A percentile compares a stretch with the other conserved stretches of the same genome.
These are phyloP conservation scores for Dilophus febrilis DNA, from an alignment of 2,888 invertebrate genomes.

Conservation along the genomic window DNA sequence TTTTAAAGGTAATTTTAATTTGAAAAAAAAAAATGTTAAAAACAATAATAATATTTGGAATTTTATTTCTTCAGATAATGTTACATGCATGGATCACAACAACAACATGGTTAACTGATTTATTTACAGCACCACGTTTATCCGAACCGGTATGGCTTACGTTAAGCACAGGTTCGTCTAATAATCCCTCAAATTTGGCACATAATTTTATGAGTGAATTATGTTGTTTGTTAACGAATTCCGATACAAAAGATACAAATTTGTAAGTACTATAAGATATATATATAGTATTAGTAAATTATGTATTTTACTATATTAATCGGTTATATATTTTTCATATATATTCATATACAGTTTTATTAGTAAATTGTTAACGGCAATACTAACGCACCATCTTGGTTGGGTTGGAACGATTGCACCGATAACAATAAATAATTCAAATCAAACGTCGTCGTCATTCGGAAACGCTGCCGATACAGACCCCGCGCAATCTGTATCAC, in stretches of 20 bases:
- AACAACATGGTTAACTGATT: conserved; percentile 41
- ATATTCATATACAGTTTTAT: conserved; percentile 53
- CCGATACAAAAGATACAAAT: conserved; percentile 74
- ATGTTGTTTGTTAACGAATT: conserved; percentile 46
- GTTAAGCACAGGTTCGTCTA: conserved; percentile 27
- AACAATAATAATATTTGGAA: background rate
- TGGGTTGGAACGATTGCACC: conserved; percentile 66
- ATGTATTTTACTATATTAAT: conserved; percentile 1
- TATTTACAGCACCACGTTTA: conserved; percentile 49
- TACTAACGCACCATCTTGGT: conserved; percentile 76
- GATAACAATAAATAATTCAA: conserved; percentile 20
- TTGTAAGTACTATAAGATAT: conserved; percentile 49
- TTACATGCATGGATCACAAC: conserved; percentile 31
- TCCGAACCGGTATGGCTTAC: conserved; percentile 48
- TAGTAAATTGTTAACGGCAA: conserved; percentile 73
- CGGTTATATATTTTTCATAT: conserved; percentile 6
- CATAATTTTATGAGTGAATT: conserved; percentile 37
- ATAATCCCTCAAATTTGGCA: conserved; percentile 17
- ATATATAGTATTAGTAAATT: conserved; percentile 4
- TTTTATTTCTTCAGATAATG: conserved; percentile 28
- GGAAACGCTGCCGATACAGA: conserved; percentile 23
- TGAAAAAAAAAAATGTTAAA: no score
- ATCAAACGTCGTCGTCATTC: conserved; percentile 9
- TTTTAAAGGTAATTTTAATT: conserved; percentile 31
- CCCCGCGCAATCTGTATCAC: conserved; percentile 18